Base-by-base conservation (phyloP, 2,113 vertebrate genomes). In the Triplophysa rosa region DNA sequence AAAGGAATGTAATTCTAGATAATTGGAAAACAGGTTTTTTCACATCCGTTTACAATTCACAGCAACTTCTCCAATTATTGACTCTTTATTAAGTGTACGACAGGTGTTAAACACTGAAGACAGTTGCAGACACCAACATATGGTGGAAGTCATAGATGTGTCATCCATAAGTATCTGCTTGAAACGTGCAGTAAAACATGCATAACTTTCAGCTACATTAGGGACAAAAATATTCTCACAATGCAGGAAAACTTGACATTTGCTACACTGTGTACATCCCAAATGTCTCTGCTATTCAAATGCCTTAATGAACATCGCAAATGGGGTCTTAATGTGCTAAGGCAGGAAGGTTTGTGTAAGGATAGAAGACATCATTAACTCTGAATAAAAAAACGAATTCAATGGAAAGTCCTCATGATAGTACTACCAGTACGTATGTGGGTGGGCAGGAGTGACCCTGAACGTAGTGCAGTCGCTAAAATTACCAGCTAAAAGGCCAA, bases 11-110 rank as follows among this genome's bases (percentile, higher is more conserved):
- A 76, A 66, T 72, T 80, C 45, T 63, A 37, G 49, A 61, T 67
- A 24, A 83, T 81, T 79, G 24, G 17, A 47, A 56, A 81, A 83
- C 72, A 67, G 23, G 7, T 66, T 67, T 58, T 71, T 65, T 63
- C 45, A 21, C 12, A 19, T 67, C 14, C 3, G 54, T 63, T 77
- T 62, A 67, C 67, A 52, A 77, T 76, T 45, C 56, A 56, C 37
- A n/a, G 65, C 49, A 19, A 70, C 72, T 11, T 45, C 3, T 52
- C 64, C 47, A 52, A 67, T 81, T 42, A 56, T 65, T 59, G 26
- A 73, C 33, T 63, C 40, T 65, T 37, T 66, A 80, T 75, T 21
- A 72, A 67, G 29, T 42, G 24, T n/a, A 66, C 40, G 24, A 68
- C 24, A n/a, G 49, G 10, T 74, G 62, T 37, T 56, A 58, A 78